Percentiles rank a stretch among this genome's conserved stretches.
phyloP scores from a whole-genome alignment of 2,888 invertebrate species.

The Melinaea menophilus region DNA sequence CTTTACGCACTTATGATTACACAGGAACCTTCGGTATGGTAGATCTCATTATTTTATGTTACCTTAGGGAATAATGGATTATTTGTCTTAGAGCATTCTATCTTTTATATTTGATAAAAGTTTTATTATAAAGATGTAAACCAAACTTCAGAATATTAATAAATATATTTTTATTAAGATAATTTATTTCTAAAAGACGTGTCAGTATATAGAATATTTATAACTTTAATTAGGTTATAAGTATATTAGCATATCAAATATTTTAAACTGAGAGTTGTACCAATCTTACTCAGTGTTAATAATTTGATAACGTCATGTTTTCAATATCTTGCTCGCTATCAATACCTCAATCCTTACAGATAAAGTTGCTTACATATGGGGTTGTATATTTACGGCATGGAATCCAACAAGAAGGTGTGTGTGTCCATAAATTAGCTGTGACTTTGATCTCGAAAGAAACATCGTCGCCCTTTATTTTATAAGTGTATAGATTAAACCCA shows the following conservation, averaged over 20 bases:
- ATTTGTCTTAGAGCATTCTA: background rate
- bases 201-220: background rate
- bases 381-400: conserved; percentile 79
- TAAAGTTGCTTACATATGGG: background rate
- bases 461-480: conserved; percentile 93
- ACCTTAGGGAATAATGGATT: conserved; percentile 1
- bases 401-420: conserved; percentile 90
- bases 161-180: too few species aligned
- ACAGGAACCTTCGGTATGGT: conserved; percentile 88
- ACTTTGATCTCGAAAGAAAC: conserved; percentile 93
- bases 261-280: too few species aligned
- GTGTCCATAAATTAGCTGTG: conserved; percentile 88
- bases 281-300: background rate
- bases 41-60: conserved; percentile 86
- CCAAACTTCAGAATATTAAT: too few species aligned
- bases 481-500: conserved; percentile 90
- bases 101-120: too few species aligned
- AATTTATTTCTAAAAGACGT: too few species aligned
- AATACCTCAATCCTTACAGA: background rate
- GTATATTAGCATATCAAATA: background rate
- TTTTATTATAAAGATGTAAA: too few species aligned
- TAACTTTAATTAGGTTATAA: background rate
- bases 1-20: conserved; percentile 92
- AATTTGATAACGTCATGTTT: background rate
- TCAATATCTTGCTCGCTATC: background rate